Conservation (phyloP, 2,797 vertebrate species). For the Tympanoctomys barrerae region DNA sequence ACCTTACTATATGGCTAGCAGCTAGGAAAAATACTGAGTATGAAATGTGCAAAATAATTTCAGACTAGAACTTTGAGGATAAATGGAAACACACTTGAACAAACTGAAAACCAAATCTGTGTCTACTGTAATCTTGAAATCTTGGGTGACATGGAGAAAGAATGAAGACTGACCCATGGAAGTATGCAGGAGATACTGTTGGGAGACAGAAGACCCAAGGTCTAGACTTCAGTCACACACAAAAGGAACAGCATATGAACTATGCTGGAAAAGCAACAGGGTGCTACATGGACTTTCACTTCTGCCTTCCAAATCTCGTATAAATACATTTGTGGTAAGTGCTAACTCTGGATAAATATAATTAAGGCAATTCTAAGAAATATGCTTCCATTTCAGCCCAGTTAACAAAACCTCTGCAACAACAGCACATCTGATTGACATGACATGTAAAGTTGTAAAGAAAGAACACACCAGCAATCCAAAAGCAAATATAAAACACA, state of each 20-base stretch:
- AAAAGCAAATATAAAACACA: not conserved
- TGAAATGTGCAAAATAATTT: not conserved
- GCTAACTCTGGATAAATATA: not conserved
- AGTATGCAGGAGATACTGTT: not conserved
- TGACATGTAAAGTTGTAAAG: not conserved
- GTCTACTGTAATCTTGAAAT: not conserved
- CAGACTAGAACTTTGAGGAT: constrained; percentile 48
- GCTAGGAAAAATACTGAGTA: not conserved
- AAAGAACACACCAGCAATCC: not conserved
- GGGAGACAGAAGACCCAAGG: not conserved
- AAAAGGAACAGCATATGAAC: not conserved
- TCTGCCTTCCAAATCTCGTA: not conserved
- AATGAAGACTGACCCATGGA: not conserved
- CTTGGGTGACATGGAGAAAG: not conserved
- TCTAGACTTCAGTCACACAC: not conserved
- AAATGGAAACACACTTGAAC: not conserved
- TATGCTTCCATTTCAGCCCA: not conserved
- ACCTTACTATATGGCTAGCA: not conserved
- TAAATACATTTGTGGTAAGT: not conserved
- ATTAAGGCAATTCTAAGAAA: constrained; percentile 2
- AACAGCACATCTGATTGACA: not conserved
- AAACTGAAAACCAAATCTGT: not conserved
- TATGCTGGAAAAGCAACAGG: not conserved
- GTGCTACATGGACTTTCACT: not conserved
- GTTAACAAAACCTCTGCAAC: not conserved